These are phyloP conservation scores for Arnoldichthys spilopterus DNA, from an alignment of 2,797 vertebrate species.

Conservation along the genomic window DNA sequence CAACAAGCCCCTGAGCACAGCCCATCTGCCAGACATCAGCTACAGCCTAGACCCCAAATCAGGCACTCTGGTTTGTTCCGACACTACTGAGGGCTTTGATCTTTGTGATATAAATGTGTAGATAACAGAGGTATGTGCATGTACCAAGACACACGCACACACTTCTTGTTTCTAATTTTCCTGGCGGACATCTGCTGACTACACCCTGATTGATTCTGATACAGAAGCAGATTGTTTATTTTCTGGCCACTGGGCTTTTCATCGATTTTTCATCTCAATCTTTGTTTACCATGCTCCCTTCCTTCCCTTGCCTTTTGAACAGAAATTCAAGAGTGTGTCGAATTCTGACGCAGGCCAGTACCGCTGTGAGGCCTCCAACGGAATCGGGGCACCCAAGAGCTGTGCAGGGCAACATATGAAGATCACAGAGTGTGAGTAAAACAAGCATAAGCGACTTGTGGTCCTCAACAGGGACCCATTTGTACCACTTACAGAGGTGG, in stretches of 20 bases:
- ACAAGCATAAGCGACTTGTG: background rate
- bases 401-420: constrained; percentile 73
- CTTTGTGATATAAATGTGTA: background rate
- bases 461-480: too few species aligned
- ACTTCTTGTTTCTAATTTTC: background rate
- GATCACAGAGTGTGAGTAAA: constrained; percentile 73
- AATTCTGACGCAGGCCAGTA: constrained; percentile 74
- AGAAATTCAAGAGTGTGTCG: constrained; percentile 77
- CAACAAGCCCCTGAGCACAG: constrained; percentile 74
- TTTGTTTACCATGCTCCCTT: background rate
- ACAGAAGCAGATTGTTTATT: background rate
- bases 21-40: constrained; percentile 71
- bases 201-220: constrained; percentile 11
- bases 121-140: background rate
- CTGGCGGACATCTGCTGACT: background rate
- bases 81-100: background rate
- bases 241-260: background rate
- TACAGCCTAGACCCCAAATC: constrained; percentile 85
- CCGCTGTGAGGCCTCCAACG: constrained; percentile 80
- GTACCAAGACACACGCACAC: background rate
- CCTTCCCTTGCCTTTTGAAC: constrained; percentile 56
- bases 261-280: constrained; percentile 6
- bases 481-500: background rate
- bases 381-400: constrained; percentile 78
- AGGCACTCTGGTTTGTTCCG: constrained; percentile 86